phyloP scores from a whole-genome alignment of 2,113 vertebrate species.

The Narcine bancroftii region DNA sequence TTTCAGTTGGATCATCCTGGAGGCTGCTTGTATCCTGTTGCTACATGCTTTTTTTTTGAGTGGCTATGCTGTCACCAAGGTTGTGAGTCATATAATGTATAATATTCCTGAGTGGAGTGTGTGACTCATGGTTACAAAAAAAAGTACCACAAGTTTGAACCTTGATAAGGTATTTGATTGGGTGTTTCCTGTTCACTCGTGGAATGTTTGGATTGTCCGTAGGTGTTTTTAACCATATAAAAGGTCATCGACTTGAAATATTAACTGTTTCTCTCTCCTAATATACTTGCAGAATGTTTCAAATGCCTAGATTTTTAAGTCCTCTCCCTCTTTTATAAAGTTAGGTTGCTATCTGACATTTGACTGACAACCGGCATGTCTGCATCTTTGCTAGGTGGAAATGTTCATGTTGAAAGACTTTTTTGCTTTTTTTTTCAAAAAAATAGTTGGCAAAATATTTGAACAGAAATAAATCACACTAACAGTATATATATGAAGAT shows the following conservation, averaged over 20 bases:
- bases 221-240: neutral
- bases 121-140: slow-evolving; percentile 11
- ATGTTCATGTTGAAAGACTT: too few species aligned
- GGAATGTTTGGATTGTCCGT: neutral
- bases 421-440: neutral
- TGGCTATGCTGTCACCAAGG: slow-evolving; percentile 1
- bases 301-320: too few species aligned
- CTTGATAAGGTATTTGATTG: neutral
- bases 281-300: too few species aligned
- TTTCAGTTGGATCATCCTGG: neutral
- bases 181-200: neutral
- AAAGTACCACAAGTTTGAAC: neutral
- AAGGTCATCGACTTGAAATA: too few species aligned
- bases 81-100: slow-evolving; percentile 28
- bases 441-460: neutral
- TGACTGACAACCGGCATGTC: neutral
- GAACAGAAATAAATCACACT: too few species aligned
- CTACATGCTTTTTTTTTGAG: neutral
- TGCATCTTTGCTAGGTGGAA: neutral
- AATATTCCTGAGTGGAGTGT: slow-evolving; percentile 24
- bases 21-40: slow-evolving; percentile 7
- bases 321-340: too few species aligned
- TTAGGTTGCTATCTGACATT: neutral
- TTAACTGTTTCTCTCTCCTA: too few species aligned
- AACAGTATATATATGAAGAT: too few species aligned